phyloP scores from a whole-genome alignment of 2,797 vertebrate genomes.

The Diceros bicornis region DNA sequence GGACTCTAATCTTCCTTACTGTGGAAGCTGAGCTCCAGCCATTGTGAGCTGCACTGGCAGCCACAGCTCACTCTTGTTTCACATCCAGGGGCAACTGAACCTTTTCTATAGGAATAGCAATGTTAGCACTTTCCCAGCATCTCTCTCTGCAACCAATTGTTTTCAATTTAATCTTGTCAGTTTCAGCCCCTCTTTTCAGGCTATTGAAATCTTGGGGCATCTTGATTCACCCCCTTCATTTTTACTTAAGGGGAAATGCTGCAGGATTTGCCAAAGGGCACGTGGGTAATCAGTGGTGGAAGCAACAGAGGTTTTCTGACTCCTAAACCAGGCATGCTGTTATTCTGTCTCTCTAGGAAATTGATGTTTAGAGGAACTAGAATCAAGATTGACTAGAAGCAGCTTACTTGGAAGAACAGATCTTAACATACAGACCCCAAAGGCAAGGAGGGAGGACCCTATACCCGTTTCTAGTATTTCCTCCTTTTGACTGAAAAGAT shows the following conservation, averaged over 20 bases:
- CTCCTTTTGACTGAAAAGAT: constrained; percentile 1
- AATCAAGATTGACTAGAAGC: constrained; percentile 1
- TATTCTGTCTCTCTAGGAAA: constrained; percentile 15
- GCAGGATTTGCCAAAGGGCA: neutral
- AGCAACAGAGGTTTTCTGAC: neutral
- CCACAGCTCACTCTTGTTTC: neutral
- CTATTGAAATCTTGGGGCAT: neutral
- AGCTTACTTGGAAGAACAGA: neutral
- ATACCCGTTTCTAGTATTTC: neutral
- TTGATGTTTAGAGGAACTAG: neutral
- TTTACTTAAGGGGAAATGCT: neutral
- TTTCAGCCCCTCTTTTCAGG: neutral
- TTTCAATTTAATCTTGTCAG: neutral
- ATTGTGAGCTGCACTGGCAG: fast-evolving
- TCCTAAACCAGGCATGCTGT: neutral
- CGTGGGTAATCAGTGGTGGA: neutral
- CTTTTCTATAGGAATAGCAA: neutral
- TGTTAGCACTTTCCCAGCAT: neutral
- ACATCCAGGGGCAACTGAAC: no score
- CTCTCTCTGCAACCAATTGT: neutral
- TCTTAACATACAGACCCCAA: constrained; percentile 50
- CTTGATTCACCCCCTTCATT: neutral
- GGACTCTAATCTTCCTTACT: neutral
- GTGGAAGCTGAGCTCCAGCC: neutral
- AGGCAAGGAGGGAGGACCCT: neutral